Percentiles rank a stretch among this genome's conserved stretches.
Evolutionary conservation across 2,888 invertebrate genomes (phyloP).

Genomic region (Drosophila mimetica): DNA sequence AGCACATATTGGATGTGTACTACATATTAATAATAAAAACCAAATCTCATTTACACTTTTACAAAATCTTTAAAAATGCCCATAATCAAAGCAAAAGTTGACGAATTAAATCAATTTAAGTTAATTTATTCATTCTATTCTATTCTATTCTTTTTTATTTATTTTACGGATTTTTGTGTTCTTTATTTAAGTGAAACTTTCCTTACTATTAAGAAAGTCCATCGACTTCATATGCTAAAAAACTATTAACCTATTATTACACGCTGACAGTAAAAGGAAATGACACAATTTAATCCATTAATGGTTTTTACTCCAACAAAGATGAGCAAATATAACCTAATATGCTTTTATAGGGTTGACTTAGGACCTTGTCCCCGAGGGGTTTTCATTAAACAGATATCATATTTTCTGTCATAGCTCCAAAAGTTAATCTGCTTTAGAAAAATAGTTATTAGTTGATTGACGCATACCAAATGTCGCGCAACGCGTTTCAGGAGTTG

Average conservation of each 20-base stretch:
- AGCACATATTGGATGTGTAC: too few relatives aligned
- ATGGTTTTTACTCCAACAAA: background rate
- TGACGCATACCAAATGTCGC: conserved; percentile 11
- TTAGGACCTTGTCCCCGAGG: conserved; percentile 1
- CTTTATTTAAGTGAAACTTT: too few relatives aligned
- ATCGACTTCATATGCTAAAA: background rate
- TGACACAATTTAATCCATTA: background rate
- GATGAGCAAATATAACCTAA: conserved; percentile 6
- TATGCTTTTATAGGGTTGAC: background rate
- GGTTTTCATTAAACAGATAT: background rate
- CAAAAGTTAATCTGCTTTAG: background rate
- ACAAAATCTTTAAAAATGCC: too few relatives aligned
- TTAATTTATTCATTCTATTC: too few relatives aligned
- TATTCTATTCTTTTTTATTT: too few relatives aligned
- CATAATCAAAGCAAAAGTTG: too few relatives aligned
- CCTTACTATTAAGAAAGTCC: background rate
- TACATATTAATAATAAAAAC: too few relatives aligned
- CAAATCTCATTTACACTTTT: too few relatives aligned
- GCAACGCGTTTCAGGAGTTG: conserved; percentile 23
- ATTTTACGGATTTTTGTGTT: too few relatives aligned
- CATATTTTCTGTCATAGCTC: background rate
- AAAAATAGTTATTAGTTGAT: conserved; percentile 9
- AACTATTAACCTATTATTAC: background rate
- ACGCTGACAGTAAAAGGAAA: too few relatives aligned
- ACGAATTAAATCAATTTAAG: too few relatives aligned